Evolutionary conservation across 2,888 invertebrate genomes (phyloP).

Genomic region (Drosophila seclusa): DNA sequence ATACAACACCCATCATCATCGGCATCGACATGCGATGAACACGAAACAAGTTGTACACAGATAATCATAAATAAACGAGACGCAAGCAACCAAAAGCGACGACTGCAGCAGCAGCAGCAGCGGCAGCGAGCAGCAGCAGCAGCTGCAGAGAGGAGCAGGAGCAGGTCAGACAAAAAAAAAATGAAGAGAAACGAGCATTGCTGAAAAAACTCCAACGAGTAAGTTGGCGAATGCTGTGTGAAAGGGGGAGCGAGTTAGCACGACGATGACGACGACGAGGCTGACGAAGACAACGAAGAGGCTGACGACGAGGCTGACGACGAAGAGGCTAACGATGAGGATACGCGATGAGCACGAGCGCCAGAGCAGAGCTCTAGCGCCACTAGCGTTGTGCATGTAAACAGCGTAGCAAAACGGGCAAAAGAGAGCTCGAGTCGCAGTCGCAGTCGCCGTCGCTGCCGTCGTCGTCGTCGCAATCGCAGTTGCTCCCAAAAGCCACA

Average conservation of each 20-base stretch:
- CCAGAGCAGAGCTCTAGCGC: constrained; percentile 56
- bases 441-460: constrained; percentile 37
- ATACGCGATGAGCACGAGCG: constrained; percentile 14
- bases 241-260: constrained; percentile 63
- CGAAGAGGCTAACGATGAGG: constrained; percentile 22
- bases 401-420: constrained; percentile 38
- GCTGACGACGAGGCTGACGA: constrained; percentile 42
- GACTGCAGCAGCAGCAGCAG: constrained; percentile 9
- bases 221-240: constrained; percentile 3
- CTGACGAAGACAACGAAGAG: constrained; percentile 12
- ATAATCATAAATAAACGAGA: constrained; percentile 82
- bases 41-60: constrained; percentile 82
- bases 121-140: constrained; percentile 1
- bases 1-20: constrained; percentile 66
- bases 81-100: constrained; percentile 50
- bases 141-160: constrained; percentile 1
- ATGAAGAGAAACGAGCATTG: constrained; percentile 23
- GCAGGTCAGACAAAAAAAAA: constrained; percentile 10
- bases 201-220: constrained; percentile 4
- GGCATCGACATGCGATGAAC: constrained; percentile 78
- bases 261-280: constrained; percentile 20
- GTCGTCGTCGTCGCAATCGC: constrained; percentile 1
- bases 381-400: constrained; percentile 33
- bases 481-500: constrained; percentile 8
- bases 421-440: constrained; percentile 41